Evolutionary conservation across 2,797 vertebrate species (phyloP), one percentile per base, ranked within the genome.

Genomic region (Acanthornis magna): DNA sequence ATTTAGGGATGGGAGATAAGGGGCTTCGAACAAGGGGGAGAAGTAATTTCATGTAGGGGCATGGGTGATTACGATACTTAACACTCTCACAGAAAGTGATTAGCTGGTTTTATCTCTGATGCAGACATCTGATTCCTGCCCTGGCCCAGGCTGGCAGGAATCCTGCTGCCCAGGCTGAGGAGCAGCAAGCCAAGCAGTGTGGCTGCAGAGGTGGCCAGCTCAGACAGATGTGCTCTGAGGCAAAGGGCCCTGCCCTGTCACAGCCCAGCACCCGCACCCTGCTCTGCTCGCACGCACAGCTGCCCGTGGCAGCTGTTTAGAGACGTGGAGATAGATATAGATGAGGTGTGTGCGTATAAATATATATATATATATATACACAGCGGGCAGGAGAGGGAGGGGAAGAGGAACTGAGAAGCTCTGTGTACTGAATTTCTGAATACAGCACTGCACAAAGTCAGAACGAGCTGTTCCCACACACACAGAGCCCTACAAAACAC

Each of bases 291-390:
- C 42, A 43, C 26, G 34, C 26, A 13, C 29, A 18, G 34, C 0
- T 75, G 42, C 48, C 76, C 4, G 10, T 7, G 55, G 32, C 29
- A 38, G 51, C 18, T 67, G 8, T 7, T 70, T 25, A 45, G 1
- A 23, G 23, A 50, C 3, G 26, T 3, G 61, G 0, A 48, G 29
- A 9, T 3, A 58, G 21, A 30, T 25, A 19, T 0, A 10, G 3
- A 12, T 23, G 48, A 62, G 55, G 13, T 16, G 8, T 32, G 48
- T 4, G 38, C 16, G 40, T 42, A 42, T 5, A 1, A 9, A 3
- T 9, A 42, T 17, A 54, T 62, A 70, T 62, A 54, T 5, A 58
- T 0, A 67, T 5, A 62, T 47, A 61, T 40, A 40, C 42, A 40
- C 16, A 29, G 9, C 18, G 0, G 19, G 20, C 7, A 21, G 13